Conservation (phyloP, 2,113 vertebrate species). For the Erythrolamprus reginae region DNA sequence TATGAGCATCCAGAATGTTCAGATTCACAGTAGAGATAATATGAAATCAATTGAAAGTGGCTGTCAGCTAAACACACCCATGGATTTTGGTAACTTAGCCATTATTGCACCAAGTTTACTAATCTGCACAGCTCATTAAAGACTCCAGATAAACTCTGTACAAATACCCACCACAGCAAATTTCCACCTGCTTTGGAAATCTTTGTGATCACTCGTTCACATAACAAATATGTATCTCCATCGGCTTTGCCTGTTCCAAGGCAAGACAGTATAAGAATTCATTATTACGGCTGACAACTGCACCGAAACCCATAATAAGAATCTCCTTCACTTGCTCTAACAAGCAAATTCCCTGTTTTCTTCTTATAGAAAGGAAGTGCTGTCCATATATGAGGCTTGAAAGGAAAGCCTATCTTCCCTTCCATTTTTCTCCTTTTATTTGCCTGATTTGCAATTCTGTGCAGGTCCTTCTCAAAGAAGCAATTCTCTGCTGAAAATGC, state of each 20-base stretch:
- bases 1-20: conserved; percentile 20
- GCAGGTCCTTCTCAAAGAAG: conserved; percentile 51
- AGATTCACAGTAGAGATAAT: conserved; percentile 15
- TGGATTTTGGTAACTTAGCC: conserved; percentile 21
- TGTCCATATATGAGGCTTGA: conserved; percentile 55
- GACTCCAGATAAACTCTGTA: conserved; percentile 46
- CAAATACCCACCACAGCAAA: conserved; percentile 42
- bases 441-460: conserved; percentile 55
- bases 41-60: background rate
- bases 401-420: conserved; percentile 55
- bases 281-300: conserved; percentile 54
- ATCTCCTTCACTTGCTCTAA: conserved; percentile 55
- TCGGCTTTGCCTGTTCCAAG: conserved; percentile 42
- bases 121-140: conserved; percentile 40
- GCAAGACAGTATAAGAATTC: conserved; percentile 44
- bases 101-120: conserved; percentile 29
- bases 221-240: conserved; percentile 27
- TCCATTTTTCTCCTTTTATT: conserved; percentile 56
- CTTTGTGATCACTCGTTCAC: conserved; percentile 20
- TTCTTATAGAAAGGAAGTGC: conserved; percentile 55
- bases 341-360: conserved; percentile 64
- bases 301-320: conserved; percentile 53
- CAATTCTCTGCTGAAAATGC: conserved; percentile 46
- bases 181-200: conserved; percentile 40
- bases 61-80: background rate